Evolutionary conservation across 1,140 invertebrate species (phyloP), one percentile per base, ranked within the genome.

Genomic region (Neotoxoptera formosana): DNA sequence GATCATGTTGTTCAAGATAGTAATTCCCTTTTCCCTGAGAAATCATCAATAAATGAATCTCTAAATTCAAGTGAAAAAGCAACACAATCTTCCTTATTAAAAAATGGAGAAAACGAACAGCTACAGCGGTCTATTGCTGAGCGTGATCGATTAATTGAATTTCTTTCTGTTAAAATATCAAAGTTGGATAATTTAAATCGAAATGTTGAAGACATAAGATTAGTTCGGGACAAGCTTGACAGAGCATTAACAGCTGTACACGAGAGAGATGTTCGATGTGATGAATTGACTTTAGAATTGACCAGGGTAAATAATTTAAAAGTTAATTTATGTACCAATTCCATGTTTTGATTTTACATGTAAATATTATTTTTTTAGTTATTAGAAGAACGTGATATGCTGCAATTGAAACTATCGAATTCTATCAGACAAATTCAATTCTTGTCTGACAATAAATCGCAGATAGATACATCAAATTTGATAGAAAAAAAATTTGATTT

Each of bases 201-300:
- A 56, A 86, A 83, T 45, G 48, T 30, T 53, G 91, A 93, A 30
- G 81, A 93, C 45, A 41, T 83, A 56, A 53, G 17, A 86, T 56
- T n/a, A 84, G 21, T 93, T 20, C 45, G 14, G 56, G 48, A 94
- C 7, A 97, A 98, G 95, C 95, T 98, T 84, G 98, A 98, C 95
- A 95, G 98, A 93, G 97, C 97, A 0, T 94, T 98, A 17, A 97
- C 98, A 94, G 98, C 98, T 96, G 95, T 98, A 45, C 98, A 99
- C 95, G 97, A 98, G 94, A 96, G 98, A 94, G 98, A 99, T 94
- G 97, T 98, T 41, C 96, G 97, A 23, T 98, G 98, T 95, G 98
- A 99, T 94, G 98, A 99, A 95, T 96, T 99, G 84, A 98, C 98
- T 0, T 96, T 97, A 94, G 98, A 98, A 95, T 95, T 98, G 53